Conservation (phyloP, 1,140 invertebrate genomes). For the honey bee (Apis mellifera) region DNA sequence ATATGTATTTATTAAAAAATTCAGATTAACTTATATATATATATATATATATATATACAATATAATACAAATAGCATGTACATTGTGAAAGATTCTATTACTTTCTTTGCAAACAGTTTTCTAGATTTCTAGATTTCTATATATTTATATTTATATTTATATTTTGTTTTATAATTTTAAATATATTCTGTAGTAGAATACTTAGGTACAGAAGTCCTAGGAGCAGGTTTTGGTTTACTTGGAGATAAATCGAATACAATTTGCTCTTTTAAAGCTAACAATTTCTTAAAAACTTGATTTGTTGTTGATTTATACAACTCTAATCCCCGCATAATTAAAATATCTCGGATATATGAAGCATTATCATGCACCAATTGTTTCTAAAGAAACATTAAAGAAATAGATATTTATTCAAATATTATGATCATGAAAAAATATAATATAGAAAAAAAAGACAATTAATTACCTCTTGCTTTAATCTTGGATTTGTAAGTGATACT, state of each 20-base stretch:
- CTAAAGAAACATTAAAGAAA: constrained; percentile 57
- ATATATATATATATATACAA: too few species aligned
- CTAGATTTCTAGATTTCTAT: not conserved
- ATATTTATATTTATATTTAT: not conserved
- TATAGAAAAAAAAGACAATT: not conserved
- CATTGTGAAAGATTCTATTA: constrained; percentile 1
- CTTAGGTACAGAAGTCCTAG: constrained; percentile 74
- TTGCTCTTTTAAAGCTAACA: constrained; percentile 73
- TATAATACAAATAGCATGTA: constrained; percentile 51
- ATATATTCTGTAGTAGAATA: constrained; percentile 76
- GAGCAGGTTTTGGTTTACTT: constrained; percentile 70
- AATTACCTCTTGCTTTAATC: constrained; percentile 83
- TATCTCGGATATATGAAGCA: constrained; percentile 71
- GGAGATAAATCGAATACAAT: constrained; percentile 68
- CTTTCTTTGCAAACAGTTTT: constrained; percentile 1
- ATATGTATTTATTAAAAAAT: constrained; percentile 46
- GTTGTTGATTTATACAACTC: constrained; percentile 77
- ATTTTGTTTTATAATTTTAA: constrained; percentile 47
- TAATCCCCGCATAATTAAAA: constrained; percentile 73
- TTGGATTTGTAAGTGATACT: constrained; percentile 82
- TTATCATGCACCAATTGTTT: constrained; percentile 76
- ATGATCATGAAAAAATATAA: not conserved
- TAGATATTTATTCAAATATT: constrained; percentile 20
- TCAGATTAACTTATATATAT: constrained; percentile 38
- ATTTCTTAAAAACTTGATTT: constrained; percentile 72